Evolutionary conservation across 2,113 vertebrate genomes (phyloP), one percentile per base, ranked within the genome.

Genomic region (Casuarius casuarius): DNA sequence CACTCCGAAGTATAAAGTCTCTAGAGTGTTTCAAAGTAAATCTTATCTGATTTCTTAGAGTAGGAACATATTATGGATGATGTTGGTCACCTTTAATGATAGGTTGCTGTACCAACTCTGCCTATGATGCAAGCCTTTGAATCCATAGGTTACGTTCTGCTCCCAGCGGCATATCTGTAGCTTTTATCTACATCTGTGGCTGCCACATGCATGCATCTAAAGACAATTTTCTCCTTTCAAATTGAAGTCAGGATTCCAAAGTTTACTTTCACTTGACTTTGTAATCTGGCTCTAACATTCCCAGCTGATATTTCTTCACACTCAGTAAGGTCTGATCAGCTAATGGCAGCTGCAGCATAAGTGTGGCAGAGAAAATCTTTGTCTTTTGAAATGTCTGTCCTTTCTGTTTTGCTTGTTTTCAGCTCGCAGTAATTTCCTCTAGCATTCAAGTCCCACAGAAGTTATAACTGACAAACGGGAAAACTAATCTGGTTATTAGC

Each of bases 151-250:
- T 22, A 79, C 56, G 71, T 4, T 76, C 48, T 59, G 61, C 65
- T 89, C 78, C 87, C 77, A 68, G 28, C 33, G 42, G 61, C 40
- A 58, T 70, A 76, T 70, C 89, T 92, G 62, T 87, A 96, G 81
- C 87, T 85, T 66, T 74, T 88, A 35, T 49, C 89, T 89, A 29
- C 74, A 73, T 31, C 81, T 62, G 31, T 58, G 75, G 25, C 92
- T 82, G 77, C n/a, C 66, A 73, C 59, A 49, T 48, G 44, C 59
- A 1, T 59, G 49, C 65, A 62, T 35, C 71, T 49, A 17, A 10
- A 44, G 66, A 40, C 25, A 9, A 4, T n/a, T 54, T 54, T 42
- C 71, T 21, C 56, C 74, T 87, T 94, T 65, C 77, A 52, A 16
- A 82, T 26, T 58, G 49, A 73, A 96, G 84, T 49, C 65, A 82